These are phyloP conservation scores for Atethmia centrago DNA, from an alignment of 2,888 invertebrate species.

Conservation along the genomic window DNA sequence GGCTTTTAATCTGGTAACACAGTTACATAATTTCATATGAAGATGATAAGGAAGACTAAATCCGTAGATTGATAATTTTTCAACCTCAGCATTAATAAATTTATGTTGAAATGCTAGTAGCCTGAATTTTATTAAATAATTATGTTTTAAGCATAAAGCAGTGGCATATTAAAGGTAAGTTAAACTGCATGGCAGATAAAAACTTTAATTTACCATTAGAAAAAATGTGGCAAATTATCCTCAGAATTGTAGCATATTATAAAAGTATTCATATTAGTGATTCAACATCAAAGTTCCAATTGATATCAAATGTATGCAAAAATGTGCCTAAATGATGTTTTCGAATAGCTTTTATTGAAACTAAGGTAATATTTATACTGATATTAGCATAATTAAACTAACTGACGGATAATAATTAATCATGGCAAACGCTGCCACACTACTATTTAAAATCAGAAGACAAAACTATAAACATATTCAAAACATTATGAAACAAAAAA, in stretches of 20 bases:
- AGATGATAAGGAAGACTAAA: conserved; percentile 5
- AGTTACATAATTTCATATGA: conserved; percentile 40
- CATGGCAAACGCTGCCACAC: conserved; percentile 10
- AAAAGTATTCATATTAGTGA: conserved; percentile 4
- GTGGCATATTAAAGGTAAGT: conserved; percentile 19
- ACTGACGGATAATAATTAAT: neutral
- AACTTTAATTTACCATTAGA: conserved; percentile 20
- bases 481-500: conserved; percentile 1
- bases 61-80: neutral
- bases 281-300: conserved; percentile 33
- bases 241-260: neutral
- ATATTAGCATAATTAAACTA: conserved; percentile 13
- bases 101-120: conserved; percentile 7
- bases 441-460: neutral
- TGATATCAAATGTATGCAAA: conserved; percentile 31
- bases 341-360: conserved; percentile 29
- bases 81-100: neutral
- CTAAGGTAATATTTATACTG: conserved; percentile 21
- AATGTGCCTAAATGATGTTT: conserved; percentile 50
- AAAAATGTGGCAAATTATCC: too few species aligned
- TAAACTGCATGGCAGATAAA: conserved; percentile 54
- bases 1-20: conserved; percentile 43
- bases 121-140: conserved; percentile 24
- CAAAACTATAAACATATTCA: neutral
- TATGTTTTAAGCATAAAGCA: conserved; percentile 18